Evolutionary conservation across 1,140 invertebrate species (phyloP).

Genomic region (Ips nitidus): DNA sequence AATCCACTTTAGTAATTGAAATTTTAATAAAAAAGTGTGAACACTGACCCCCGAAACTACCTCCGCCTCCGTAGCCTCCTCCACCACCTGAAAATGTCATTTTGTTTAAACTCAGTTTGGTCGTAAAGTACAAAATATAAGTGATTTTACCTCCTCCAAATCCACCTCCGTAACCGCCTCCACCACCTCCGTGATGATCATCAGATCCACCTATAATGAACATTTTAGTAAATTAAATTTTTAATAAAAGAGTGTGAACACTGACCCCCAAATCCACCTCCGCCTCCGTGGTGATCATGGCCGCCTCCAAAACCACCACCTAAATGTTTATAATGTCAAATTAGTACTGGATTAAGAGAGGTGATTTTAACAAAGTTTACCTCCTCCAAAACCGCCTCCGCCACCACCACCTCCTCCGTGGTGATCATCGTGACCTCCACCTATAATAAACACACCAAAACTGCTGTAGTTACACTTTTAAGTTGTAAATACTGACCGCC

Average conservation of each 20-base stretch:
- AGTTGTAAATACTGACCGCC: neutral
- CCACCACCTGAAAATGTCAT: constrained; percentile 24
- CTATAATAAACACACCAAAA: no score
- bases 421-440: constrained; percentile 19
- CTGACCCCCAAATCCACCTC: constrained; percentile 10
- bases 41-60: constrained; percentile 1
- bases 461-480: no score
- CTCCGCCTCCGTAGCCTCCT: constrained; percentile 30
- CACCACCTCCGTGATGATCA: constrained; percentile 11
- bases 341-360: neutral
- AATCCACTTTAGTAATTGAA: no score
- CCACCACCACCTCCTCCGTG: constrained; percentile 34
- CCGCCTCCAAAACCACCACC: constrained; percentile 27
- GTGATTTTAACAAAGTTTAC: neutral
- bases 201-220: constrained; percentile 4
- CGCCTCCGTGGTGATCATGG: constrained; percentile 34
- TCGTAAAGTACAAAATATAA: neutral
- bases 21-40: no score
- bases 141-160: constrained; percentile 16
- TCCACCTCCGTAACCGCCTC: constrained; percentile 31
- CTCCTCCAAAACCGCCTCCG: constrained; percentile 29
- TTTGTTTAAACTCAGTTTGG: neutral
- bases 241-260: no score
- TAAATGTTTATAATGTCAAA: constrained; percentile 8
- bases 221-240: no score